Evolutionary conservation across 1,140 invertebrate genomes (phyloP).

Genomic region (Holcopasites calliopsidis): DNA sequence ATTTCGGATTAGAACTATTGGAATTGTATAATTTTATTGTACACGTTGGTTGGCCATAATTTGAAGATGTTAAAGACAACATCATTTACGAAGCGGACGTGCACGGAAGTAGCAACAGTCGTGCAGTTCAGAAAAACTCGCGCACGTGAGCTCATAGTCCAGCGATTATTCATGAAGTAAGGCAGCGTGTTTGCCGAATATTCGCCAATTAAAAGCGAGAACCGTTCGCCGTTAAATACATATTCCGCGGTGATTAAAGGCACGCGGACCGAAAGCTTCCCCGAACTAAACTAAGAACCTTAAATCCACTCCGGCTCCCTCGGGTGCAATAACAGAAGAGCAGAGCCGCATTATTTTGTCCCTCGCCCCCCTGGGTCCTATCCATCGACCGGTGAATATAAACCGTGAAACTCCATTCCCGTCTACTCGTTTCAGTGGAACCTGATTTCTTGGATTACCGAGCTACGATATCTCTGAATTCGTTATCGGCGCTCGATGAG

Average conservation of each 20-base stretch:
- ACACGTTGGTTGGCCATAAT: too few species aligned
- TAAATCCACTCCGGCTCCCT: not conserved
- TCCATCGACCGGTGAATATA: not conserved
- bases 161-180: slow-evolving; percentile 6
- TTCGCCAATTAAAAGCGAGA: too few species aligned
- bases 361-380: not conserved
- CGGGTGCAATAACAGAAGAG: not conserved
- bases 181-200: not conserved
- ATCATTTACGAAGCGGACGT: too few species aligned
- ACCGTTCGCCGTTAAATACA: slow-evolving; percentile 1
- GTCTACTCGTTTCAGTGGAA: not conserved
- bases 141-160: not conserved
- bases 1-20: too few species aligned
- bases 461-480: not conserved
- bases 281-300: not conserved
- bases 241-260: slow-evolving; percentile 17
- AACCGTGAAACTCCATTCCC: not conserved
- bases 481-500: not conserved
- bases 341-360: slow-evolving; percentile 1
- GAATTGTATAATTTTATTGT: too few species aligned
- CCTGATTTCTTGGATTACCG: not conserved
- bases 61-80: too few species aligned
- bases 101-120: too few species aligned
- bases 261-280: slow-evolving; percentile 11
- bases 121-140: too few species aligned